phyloP scores from a whole-genome alignment of 1,140 invertebrate genomes.

The Charaxes varanes region DNA sequence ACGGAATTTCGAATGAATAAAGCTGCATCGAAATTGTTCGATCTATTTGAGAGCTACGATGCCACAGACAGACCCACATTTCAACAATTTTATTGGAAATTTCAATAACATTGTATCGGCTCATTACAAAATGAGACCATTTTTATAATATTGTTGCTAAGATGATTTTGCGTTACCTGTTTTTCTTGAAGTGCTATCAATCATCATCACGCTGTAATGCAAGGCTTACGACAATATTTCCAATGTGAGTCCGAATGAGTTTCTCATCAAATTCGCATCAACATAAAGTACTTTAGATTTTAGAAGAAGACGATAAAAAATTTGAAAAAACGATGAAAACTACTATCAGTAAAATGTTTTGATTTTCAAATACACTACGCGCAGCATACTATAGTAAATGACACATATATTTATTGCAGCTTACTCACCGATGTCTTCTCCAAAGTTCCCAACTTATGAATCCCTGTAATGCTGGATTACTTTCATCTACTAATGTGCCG shows the following conservation, averaged over 20 bases:
- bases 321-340: too few species aligned
- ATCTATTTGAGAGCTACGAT: too few species aligned
- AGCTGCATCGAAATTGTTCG: too few species aligned
- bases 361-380: constrained; percentile 1
- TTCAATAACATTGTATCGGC: too few species aligned
- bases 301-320: too few species aligned
- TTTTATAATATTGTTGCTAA: neutral
- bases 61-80: too few species aligned
- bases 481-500: constrained; percentile 92
- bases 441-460: constrained; percentile 96
- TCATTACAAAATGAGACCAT: too few species aligned
- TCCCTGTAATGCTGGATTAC: constrained; percentile 94
- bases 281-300: constrained; percentile 8
- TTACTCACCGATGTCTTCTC: constrained; percentile 84
- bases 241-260: constrained; percentile 16
- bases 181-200: constrained; percentile 15
- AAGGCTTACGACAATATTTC: constrained; percentile 21
- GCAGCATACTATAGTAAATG: neutral
- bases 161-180: constrained; percentile 2
- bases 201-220: constrained; percentile 21
- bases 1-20: too few species aligned
- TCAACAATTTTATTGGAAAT: too few species aligned
- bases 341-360: too few species aligned
- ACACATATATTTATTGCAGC: constrained; percentile 3
- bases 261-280: constrained; percentile 37